Evolutionary conservation across 2,888 invertebrate genomes (phyloP), one percentile per base, ranked within the genome.

Genomic region (Drosophila setosimentum): DNA sequence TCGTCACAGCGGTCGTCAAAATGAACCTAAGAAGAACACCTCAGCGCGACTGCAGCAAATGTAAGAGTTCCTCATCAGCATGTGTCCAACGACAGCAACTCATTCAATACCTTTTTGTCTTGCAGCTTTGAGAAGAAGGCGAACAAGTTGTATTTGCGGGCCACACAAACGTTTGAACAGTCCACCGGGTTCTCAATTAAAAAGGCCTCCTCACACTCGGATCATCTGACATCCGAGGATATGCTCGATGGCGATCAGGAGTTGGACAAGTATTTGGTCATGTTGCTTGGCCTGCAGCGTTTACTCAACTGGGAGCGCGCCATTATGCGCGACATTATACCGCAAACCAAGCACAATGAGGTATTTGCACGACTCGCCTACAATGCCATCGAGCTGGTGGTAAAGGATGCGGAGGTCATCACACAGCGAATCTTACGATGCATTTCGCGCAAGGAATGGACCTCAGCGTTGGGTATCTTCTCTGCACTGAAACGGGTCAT

Each of bases 241-340:
- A 78, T 91, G 74, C 73, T 91, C 32, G 92, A 96, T 78, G 96
- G 96, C 64, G 97, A 97, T 91, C 95, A 96, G 88, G 97, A 97
- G 93, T 95, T 97, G 94, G 97, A 97, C 87, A 96, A 96, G 91
- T 97, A 97, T 93, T 93, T 98, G 72, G 95, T 97, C 50, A 95
- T 97, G 87, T 95, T 98, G 6, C 96, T 97, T 37, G 97, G 97
- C 1, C 94, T 98, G 69, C 96, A 97, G 73, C 96, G 97, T 67
- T 94, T 99, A 24, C 97, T 98, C 94, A 96, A 98, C 84, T 96
- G 96, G 92, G 99, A 99, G 93, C 95, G 97, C 77, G 94, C 96
- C 57, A 93, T 97, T 37, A 96, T 98, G 94, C 95, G 96, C 58
- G 97, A 97, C 37, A 96, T 99, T 11, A 96, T 99, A 89, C 97